Base-by-base conservation (phyloP, 1,140 invertebrate genomes). In the Diplogasteroides magnus region DNA sequence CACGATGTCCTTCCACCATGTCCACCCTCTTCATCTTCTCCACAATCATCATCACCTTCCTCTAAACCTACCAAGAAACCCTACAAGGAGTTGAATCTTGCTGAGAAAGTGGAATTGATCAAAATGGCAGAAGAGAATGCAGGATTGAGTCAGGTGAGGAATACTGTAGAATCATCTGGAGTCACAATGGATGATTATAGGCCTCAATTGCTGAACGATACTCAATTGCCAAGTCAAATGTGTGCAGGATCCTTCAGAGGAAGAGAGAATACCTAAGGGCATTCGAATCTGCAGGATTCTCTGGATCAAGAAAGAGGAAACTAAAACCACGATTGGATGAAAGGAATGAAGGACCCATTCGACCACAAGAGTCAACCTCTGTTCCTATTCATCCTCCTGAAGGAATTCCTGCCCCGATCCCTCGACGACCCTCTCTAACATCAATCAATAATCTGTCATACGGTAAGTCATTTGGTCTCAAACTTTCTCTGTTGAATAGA, bases 31-130 rank as follows among this genome's bases (percentile, higher is more conserved):
- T 32, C 61, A 1, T 19, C 56, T 57, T 57, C 56, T 1, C 1
- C 19, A 11, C 56, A 57, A 1, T 23, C n/a, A 23, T 19, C n/a
- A 23, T 57, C 11, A 57, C n/a, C 56, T 2, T 23, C 56, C 26
- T 23, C 56, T 19, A 65, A 59, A 29, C 68, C 61, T 11, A 11
- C 37, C 6, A 80, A 80, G 67, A 80, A 80, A 69, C 78, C 78
- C 26, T 80, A 80, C 74, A 80, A 80, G 69, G 78, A 80, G 59
- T 58, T 80, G 66, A 80, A 79, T 1, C 71, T 80, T 3, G 76
- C 77, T 37, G 76, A 80, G 63, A 80, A 80, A 64, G 78, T 80
- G 26, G 74, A 80, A 28, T 63, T 80, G 26, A 80, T 80, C 32
- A 65, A 73, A 31, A 59, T 80, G 56, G 78, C 78, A 14, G 79